These are phyloP conservation scores for Zosterops lateralis DNA, from an alignment of 2,113 vertebrate genomes.

Conservation along the genomic window DNA sequence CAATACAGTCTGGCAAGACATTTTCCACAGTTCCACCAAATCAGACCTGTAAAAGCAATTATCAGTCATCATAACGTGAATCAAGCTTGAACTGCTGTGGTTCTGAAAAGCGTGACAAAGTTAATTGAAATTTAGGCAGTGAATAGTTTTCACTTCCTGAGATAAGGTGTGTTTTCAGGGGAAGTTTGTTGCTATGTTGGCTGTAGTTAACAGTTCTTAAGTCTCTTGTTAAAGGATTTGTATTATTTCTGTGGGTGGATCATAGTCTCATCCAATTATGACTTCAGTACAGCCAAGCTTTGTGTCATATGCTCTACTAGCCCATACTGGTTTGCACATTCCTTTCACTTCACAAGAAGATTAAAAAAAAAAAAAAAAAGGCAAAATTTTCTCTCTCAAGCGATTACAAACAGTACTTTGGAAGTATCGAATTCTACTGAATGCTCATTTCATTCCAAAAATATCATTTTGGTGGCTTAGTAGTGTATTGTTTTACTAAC, in stretches of 20 bases:
- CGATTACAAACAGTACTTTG: constrained; percentile 28
- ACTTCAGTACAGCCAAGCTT: constrained; percentile 65
- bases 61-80: constrained; percentile 43
- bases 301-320: constrained; percentile 66
- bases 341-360: constrained; percentile 45
- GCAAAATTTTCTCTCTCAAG: not conserved
- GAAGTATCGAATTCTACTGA: constrained; percentile 40
- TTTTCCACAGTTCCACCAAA: constrained; percentile 58
- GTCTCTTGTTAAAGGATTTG: constrained; percentile 69
- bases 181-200: constrained; percentile 63
- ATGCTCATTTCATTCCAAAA: constrained; percentile 26
- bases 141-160: constrained; percentile 55
- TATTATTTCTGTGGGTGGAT: constrained; percentile 70
- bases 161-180: constrained; percentile 60
- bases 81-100: constrained; percentile 36
- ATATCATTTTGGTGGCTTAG: constrained; percentile 34
- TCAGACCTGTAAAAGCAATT: constrained; percentile 52
- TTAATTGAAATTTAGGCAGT: constrained; percentile 56
- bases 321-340: constrained; percentile 62
- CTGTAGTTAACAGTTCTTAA: constrained; percentile 63
- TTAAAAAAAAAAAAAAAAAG: not conserved
- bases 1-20: constrained; percentile 53
- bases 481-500: constrained; percentile 16
- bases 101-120: constrained; percentile 57
- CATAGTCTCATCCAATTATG: constrained; percentile 66